Percentiles rank a stretch among this genome's conserved stretches.
phyloP scores from a whole-genome alignment of 2,797 vertebrate species.

The Clarias fuscus region DNA sequence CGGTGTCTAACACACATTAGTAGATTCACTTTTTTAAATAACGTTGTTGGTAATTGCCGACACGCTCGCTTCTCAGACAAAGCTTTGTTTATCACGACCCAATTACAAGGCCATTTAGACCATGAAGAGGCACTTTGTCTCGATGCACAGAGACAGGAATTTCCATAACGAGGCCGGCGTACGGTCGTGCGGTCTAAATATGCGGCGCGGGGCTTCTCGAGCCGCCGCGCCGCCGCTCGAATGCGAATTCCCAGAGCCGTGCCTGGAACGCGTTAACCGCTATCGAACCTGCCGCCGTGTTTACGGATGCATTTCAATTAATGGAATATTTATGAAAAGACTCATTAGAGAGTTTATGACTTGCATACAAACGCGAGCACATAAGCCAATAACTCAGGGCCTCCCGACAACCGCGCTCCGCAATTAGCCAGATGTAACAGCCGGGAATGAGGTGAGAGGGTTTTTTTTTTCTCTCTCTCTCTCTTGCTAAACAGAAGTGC shows the following conservation, averaged over 20 bases:
- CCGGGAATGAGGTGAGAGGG: background rate
- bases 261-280: slow-evolving; percentile 40
- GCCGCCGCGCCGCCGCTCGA: slow-evolving; percentile 44
- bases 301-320: slow-evolving; percentile 61
- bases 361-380: slow-evolving; percentile 46
- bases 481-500: background rate
- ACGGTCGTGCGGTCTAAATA: slow-evolving; percentile 22
- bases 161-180: slow-evolving; percentile 61
- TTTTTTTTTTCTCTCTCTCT: background rate
- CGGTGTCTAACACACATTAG: slow-evolving; percentile 21
- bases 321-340: slow-evolving; percentile 57
- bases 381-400: slow-evolving; percentile 30
- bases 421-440: slow-evolving; percentile 34
- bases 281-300: slow-evolving; percentile 56
- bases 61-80: slow-evolving; percentile 21
- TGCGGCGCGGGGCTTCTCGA: slow-evolving; percentile 56
- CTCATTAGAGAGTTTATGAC: slow-evolving; percentile 59
- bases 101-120: slow-evolving; percentile 49
- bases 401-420: slow-evolving; percentile 8
- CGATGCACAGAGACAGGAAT: slow-evolving; percentile 55
- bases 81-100: slow-evolving; percentile 46
- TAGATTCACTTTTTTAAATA: slow-evolving; percentile 25
- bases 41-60: slow-evolving; percentile 31
- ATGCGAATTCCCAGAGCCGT: slow-evolving; percentile 52
- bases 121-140: slow-evolving; percentile 56